These are phyloP conservation scores for Alauda arvensis DNA, from an alignment of 2,797 vertebrate species.

Conservation along the genomic window DNA sequence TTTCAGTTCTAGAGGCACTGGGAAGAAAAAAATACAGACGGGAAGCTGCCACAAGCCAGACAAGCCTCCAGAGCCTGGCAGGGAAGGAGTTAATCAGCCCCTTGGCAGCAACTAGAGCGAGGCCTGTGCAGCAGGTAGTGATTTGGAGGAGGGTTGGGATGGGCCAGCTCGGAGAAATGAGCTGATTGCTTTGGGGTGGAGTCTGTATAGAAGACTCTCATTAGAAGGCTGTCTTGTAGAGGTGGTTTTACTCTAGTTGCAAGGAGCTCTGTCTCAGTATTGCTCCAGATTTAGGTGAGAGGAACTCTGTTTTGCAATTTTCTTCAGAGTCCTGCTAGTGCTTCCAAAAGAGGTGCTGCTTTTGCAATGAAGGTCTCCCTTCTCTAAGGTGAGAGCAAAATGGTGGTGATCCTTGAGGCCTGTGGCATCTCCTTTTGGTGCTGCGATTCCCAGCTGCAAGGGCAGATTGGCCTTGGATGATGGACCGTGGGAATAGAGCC, in stretches of 20 bases:
- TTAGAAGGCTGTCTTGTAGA: rapidly evolving
- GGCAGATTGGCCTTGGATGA: not conserved
- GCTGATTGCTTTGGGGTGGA: not conserved
- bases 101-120: not conserved
- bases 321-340: not conserved
- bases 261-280: rapidly evolving
- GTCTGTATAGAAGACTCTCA: not conserved
- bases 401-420: not conserved
- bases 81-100: not conserved
- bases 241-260: rapidly evolving
- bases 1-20: not conserved
- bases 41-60: not conserved
- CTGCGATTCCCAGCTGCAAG: rapidly evolving
- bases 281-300: not conserved
- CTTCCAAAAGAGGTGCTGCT: not conserved
- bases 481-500: not conserved
- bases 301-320: rapidly evolving
- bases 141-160: not conserved
- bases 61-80: not conserved
- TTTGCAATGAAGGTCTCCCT: not conserved
- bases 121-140: not conserved
- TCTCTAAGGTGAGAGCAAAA: not conserved
- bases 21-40: not conserved
- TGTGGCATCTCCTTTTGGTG: not conserved
- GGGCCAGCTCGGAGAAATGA: not conserved